phyloP scores from a whole-genome alignment of 1,140 invertebrate genomes.

The Dermatophagoides farinae region DNA sequence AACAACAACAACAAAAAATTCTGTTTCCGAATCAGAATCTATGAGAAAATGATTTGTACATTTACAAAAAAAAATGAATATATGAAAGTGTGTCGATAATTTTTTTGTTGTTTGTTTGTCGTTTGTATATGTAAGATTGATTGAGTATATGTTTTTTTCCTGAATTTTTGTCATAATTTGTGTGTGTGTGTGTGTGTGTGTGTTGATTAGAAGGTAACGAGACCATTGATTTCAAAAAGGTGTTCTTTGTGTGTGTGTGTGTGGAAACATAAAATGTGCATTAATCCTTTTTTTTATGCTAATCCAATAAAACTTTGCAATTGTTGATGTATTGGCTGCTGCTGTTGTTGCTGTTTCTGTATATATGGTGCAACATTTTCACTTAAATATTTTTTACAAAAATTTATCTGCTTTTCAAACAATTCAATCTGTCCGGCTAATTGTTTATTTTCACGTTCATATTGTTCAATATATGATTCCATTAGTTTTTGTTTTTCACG shows the following conservation, averaged over 20 bases:
- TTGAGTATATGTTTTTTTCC: too few species aligned
- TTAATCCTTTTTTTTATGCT: too few species aligned
- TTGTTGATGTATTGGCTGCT: neutral
- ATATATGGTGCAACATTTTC: neutral
- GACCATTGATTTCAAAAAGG: neutral
- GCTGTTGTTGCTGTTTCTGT: neutral
- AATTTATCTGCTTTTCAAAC: neutral
- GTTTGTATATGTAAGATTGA: too few species aligned
- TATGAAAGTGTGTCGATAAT: too few species aligned
- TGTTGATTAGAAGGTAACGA: neutral
- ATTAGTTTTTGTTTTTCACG: slow-evolving; percentile 5
- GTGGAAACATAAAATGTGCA: too few species aligned
- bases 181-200: too few species aligned
- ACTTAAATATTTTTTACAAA: neutral
- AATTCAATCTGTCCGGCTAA: neutral
- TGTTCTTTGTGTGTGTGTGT: neutral
- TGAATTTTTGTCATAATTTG: too few species aligned
- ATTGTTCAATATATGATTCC: neutral
- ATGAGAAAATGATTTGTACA: too few species aligned
- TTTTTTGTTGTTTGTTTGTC: too few species aligned
- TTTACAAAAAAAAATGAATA: too few species aligned
- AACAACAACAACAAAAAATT: too few species aligned
- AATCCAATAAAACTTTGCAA: neutral
- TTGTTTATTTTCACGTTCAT: neutral
- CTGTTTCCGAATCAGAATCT: too few species aligned